Evolutionary conservation across 2,888 invertebrate genomes (phyloP).

Genomic region (Thumatha senex): DNA sequence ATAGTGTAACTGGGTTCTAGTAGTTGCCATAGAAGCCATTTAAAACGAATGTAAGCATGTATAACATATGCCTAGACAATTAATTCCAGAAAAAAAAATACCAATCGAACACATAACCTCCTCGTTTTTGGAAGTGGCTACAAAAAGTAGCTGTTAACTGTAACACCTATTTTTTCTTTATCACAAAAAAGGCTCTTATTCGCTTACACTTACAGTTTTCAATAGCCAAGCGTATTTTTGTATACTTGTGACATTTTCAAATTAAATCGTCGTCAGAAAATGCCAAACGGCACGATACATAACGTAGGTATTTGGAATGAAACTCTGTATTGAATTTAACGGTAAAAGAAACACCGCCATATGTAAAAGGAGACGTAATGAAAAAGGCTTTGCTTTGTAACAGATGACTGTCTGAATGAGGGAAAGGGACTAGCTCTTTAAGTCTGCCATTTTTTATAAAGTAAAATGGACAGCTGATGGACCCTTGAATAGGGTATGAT

Average conservation of each 20-base stretch:
- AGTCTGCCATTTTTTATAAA: conserved; percentile 15
- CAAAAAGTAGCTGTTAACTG: background rate
- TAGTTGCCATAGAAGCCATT: too few species aligned
- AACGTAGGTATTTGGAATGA: conserved; percentile 14
- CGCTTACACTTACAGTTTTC: background rate
- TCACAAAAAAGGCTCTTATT: background rate
- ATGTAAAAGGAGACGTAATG: conserved; percentile 36
- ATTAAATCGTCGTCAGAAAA: conserved; percentile 1
- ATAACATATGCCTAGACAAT: too few species aligned
- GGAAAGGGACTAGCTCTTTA: conserved; percentile 23
- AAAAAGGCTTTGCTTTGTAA: conserved; percentile 31
- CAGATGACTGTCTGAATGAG: conserved; percentile 24
- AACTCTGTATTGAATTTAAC: conserved; percentile 29
- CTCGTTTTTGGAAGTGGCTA: too few species aligned
- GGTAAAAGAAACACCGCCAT: conserved; percentile 26
- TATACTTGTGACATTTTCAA: background rate
- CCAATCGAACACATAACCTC: too few species aligned
- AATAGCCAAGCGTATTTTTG: background rate
- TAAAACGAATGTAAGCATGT: too few species aligned
- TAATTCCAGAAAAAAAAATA: too few species aligned
- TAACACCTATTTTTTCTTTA: background rate
- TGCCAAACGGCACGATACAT: conserved; percentile 8
- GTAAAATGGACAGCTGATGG: conserved; percentile 24
- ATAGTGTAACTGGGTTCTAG: too few species aligned
- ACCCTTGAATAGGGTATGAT: conserved; percentile 12